Conservation (phyloP, 2,797 vertebrate species). For the Pseudomugil tenellus region DNA sequence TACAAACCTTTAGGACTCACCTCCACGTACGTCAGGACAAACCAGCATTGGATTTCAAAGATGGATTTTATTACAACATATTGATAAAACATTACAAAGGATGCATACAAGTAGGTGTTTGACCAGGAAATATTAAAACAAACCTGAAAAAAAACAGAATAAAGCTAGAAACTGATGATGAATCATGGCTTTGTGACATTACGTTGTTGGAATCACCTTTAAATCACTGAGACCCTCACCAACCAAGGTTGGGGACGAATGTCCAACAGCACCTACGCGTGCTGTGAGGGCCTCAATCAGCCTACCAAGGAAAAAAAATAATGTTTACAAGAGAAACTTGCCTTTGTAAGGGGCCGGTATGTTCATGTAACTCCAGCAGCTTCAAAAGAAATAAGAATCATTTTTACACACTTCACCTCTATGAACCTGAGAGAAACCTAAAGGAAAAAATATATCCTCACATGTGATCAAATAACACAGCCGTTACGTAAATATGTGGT, state of each 20-base stretch:
- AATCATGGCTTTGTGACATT: conserved; percentile 62
- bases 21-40: conserved; percentile 90
- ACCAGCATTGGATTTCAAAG: conserved; percentile 92
- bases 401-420: conserved; percentile 99
- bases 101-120: conserved; percentile 88
- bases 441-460: conserved; percentile 88
- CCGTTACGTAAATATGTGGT: conserved; percentile 66
- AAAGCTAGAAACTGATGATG: conserved; percentile 81
- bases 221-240: conserved; percentile 94
- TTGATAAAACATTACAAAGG: conserved; percentile 92
- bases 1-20: conserved; percentile 92
- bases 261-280: conserved; percentile 96
- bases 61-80: conserved; percentile 97
- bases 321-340: conserved; percentile 94
- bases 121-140: conserved; percentile 85
- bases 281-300: conserved; percentile 93
- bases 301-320: conserved; percentile 72
- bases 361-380: conserved; percentile 94
- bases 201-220: conserved; percentile 84
- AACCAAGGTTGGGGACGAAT: conserved; percentile 96
- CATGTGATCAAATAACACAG: conserved; percentile 88
- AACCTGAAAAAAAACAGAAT: conserved; percentile 90
- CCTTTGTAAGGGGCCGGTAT: conserved; percentile 88
- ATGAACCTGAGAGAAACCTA: conserved; percentile 99
- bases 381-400: conserved; percentile 97